Percentiles rank a stretch among this genome's conserved stretches.
These are phyloP conservation scores for Apostichopus californicus DNA, from an alignment of 35 echinoderm and acorn worm genomes.

Conservation along the genomic window DNA sequence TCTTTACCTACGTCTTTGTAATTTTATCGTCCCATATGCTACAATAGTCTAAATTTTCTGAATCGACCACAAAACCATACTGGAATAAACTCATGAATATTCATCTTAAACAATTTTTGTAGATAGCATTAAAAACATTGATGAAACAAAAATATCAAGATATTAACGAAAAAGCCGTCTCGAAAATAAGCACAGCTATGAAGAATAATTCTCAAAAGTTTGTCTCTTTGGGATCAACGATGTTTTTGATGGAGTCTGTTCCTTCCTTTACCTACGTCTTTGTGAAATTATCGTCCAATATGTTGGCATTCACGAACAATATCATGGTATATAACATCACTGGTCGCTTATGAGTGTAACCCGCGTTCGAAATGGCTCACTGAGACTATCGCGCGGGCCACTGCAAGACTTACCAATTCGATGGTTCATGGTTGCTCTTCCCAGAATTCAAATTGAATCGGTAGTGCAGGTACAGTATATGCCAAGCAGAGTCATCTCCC, in stretches of 20 bases:
- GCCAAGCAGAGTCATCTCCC: background rate
- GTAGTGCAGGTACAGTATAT: background rate
- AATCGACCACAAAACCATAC: no score
- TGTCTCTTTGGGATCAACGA: no score
- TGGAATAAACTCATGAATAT: no score
- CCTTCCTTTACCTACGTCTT: background rate
- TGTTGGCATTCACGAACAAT: background rate
- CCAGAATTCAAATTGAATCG: background rate
- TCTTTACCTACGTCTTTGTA: background rate
- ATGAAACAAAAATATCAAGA: no score
- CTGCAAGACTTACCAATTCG: background rate
- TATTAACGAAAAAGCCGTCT: no score
- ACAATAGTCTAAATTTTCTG: no score
- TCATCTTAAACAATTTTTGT: no score
- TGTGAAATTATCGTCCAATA: background rate
- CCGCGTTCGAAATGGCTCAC: slow-evolving; percentile 2
- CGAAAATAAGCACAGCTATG: no score
- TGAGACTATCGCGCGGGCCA: slow-evolving; percentile 14
- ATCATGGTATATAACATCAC: background rate
- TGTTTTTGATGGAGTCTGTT: no score
- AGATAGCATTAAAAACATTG: no score
- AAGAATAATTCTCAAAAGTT: no score
- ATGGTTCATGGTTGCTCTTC: background rate
- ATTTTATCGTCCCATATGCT: background rate
- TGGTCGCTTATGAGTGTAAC: background rate